Percentiles rank a stretch among this genome's conserved stretches.
These are phyloP conservation scores for Hirundo rustica DNA, from an alignment of 2,797 vertebrate genomes.

Conservation along the genomic window DNA sequence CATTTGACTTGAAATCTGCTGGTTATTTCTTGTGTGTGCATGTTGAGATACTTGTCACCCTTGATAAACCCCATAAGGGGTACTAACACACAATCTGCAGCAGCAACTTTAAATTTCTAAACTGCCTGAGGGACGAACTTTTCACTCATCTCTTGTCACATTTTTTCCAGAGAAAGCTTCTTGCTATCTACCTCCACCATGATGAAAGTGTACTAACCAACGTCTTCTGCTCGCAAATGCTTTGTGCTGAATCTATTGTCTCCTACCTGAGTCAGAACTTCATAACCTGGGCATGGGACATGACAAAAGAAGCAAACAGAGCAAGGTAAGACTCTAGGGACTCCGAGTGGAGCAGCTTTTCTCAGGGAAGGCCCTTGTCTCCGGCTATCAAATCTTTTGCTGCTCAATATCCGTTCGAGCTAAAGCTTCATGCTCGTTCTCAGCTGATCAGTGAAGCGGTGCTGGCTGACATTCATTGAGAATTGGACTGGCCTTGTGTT, in stretches of 20 bases:
- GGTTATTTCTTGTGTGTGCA: background rate
- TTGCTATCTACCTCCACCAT: slow-evolving; percentile 99
- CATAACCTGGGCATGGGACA: slow-evolving; percentile 99
- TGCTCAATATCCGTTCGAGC: background rate
- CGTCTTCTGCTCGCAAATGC: slow-evolving; percentile 99
- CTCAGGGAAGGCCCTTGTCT: background rate
- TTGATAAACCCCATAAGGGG: accelerated
- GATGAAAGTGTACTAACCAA: slow-evolving; percentile 99
- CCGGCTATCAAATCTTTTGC: background rate
- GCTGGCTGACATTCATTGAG: background rate
- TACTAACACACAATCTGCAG: background rate
- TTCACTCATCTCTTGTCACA: slow-evolving; percentile 34
- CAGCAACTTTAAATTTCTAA: background rate
- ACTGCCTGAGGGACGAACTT: background rate
- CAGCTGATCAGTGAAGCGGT: background rate
- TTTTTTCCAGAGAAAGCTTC: slow-evolving; percentile 94
- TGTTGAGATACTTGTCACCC: background rate
- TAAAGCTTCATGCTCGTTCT: background rate
- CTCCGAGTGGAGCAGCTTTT: background rate
- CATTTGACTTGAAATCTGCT: background rate
- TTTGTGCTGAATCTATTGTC: slow-evolving; percentile 98
- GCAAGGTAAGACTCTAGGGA: slow-evolving; percentile 85
- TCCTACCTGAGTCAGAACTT: slow-evolving; percentile 99
- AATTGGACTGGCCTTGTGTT: background rate
- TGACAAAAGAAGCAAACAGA: slow-evolving; percentile 98